Percentiles rank a stretch among this genome's conserved stretches.
Evolutionary conservation across 2,888 invertebrate species (phyloP).

Genomic region (Euplexia lucipara): DNA sequence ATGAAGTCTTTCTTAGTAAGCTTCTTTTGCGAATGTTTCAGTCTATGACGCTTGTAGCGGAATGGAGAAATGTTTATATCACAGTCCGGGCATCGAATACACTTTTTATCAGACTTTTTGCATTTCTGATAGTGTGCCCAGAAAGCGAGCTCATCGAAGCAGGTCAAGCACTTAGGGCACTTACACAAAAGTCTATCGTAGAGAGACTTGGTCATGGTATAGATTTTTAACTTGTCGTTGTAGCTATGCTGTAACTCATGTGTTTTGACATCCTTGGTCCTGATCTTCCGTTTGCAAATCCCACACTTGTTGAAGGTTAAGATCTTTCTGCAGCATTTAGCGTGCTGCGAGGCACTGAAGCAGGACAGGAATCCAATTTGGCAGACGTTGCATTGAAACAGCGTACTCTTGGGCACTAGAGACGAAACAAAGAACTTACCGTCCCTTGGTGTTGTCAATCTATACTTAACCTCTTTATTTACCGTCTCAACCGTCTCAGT

Average conservation of each 20-base stretch:
- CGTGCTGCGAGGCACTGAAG: conserved; percentile 53
- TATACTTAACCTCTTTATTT: not conserved
- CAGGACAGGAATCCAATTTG: conserved; percentile 65
- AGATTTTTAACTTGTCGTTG: conserved; percentile 66
- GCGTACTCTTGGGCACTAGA: conserved; percentile 63
- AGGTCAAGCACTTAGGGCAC: conserved; percentile 70
- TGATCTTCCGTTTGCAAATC: conserved; percentile 68
- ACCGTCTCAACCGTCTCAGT: not conserved
- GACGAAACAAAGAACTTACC: conserved; percentile 28
- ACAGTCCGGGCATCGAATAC: conserved; percentile 65
- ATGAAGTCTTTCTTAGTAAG: conserved; percentile 55
- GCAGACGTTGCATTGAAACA: conserved; percentile 71
- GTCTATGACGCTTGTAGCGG: conserved; percentile 46
- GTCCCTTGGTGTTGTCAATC: conserved; percentile 2
- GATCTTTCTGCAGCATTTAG: conserved; percentile 29
- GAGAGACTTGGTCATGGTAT: conserved; percentile 56
- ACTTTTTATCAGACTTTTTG: conserved; percentile 24
- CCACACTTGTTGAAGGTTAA: conserved; percentile 50
- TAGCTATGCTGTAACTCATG: conserved; percentile 73
- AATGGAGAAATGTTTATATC: conserved; percentile 50
- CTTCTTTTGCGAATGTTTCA: conserved; percentile 51
- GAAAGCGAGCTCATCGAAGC: conserved; percentile 69
- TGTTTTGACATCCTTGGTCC: conserved; percentile 49
- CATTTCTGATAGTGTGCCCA: conserved; percentile 64
- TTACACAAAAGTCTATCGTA: conserved; percentile 65